Conservation (phyloP, 2,113 vertebrate species). For the Microtus richardsoni region DNA sequence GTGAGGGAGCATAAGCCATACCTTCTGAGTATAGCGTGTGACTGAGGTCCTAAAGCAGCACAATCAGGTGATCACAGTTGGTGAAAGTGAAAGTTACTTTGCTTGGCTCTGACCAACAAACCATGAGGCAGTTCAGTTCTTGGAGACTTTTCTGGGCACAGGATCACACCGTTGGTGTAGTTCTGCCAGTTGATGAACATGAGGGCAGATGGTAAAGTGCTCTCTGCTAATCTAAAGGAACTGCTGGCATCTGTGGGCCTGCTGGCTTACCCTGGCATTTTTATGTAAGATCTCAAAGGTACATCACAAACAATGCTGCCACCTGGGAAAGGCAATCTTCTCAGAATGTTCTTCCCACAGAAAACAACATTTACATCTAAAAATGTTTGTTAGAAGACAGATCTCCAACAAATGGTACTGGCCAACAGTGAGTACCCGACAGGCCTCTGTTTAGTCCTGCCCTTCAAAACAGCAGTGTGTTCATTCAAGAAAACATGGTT, state of each 20-base stretch:
- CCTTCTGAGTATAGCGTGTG: background rate
- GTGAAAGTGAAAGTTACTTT: background rate
- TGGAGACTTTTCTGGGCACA: background rate
- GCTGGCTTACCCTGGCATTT: background rate
- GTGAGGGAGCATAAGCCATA: background rate
- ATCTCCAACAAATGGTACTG: background rate
- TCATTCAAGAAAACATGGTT: background rate
- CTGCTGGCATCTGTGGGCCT: background rate
- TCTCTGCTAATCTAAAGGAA: background rate
- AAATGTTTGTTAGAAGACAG: background rate
- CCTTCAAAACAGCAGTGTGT: background rate
- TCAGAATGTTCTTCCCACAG: background rate
- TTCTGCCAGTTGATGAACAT: background rate
- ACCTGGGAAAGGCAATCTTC: background rate
- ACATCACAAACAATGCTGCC: background rate
- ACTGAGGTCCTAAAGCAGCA: background rate
- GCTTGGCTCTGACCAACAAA: background rate
- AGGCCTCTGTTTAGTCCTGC: background rate
- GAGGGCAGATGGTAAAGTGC: background rate
- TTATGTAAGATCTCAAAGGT: background rate
- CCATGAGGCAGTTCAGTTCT: background rate
- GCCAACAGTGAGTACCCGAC: background rate
- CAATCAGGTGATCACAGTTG: background rate
- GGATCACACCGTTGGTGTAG: background rate
- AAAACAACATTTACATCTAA: background rate